Evolutionary conservation across 92 coral and sea anemone genomes (phyloP), one percentile per base, ranked within the genome.

Genomic region (Metridium senile): DNA sequence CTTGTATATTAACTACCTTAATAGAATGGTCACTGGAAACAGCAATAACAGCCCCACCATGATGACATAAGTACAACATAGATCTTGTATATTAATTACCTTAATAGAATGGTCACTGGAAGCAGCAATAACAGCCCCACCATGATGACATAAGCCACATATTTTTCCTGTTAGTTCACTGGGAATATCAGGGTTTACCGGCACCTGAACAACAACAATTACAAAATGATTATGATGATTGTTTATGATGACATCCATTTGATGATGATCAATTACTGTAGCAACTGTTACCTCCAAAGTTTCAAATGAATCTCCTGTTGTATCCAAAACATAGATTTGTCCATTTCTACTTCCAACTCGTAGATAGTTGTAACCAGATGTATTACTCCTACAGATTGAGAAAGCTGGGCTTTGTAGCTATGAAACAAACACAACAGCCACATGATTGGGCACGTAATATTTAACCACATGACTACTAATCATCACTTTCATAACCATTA

Each of bases 301-400:
- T 23, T 94, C 84, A 77, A 85, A 91, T 51, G 85, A 84, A 64
- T 87, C 90, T 16, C 23, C 82, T 29, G 89, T 72, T 10, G 97
- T 84, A 70, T 94, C 91, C 58, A 94, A 45, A 52, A 84, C 18
- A 66, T 94, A 81, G 46, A 94, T 71, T 33, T 79, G 79, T 11
- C 97, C 97, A 27, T 86, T 85, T 49, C 97, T 84, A n/a, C 98
- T 97, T 62, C 95, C 97, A 56, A 84, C 86, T 26, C 98, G 85
- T 9, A 94, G 88, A 58, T 92, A 92, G 81, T 87, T 94, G 65
- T 94, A 94, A 20, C 98, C 98, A 30, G 93, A 72, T 1, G 85
- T 30, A 19, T 86, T 63, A 29, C 90, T 88, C 51, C 82, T 83
- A 65, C 93, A 85, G 58, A 91, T 59, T 51, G 93, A 78, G 76